phyloP scores from a whole-genome alignment of 2,113 vertebrate species.

The Leucosticte australis region DNA sequence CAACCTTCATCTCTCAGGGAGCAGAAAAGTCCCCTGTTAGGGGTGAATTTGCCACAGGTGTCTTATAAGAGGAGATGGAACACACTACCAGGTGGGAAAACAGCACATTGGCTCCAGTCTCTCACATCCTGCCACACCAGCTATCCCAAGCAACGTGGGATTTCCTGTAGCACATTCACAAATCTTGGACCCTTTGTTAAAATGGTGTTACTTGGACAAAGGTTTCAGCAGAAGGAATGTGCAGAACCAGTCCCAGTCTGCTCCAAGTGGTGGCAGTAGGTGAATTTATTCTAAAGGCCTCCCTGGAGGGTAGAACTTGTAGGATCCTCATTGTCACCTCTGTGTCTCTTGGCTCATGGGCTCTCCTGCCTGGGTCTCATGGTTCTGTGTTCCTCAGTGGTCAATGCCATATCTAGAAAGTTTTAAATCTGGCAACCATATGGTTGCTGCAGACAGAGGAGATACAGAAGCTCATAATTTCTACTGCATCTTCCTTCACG shows the following conservation, averaged over 20 bases:
- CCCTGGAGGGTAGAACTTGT: rapidly evolving
- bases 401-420: neutral
- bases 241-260: neutral
- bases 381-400: neutral
- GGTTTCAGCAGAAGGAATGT: neutral
- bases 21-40: neutral
- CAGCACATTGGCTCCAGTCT: neutral
- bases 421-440: neutral
- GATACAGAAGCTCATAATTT: neutral
- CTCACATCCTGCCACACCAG: neutral
- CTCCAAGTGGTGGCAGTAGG: rapidly evolving
- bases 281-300: neutral
- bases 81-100: neutral
- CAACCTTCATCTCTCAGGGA: neutral
- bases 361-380: neutral
- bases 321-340: neutral
- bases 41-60: neutral
- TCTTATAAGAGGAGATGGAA: neutral
- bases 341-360: rapidly evolving
- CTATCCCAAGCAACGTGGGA: neutral
- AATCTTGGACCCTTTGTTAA: neutral
- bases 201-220: neutral
- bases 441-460: neutral
- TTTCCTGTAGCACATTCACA: neutral
- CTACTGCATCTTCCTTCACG: rapidly evolving